Evolutionary conservation across 2,113 vertebrate species (phyloP).

Genomic region (Theristicus caerulescens): DNA sequence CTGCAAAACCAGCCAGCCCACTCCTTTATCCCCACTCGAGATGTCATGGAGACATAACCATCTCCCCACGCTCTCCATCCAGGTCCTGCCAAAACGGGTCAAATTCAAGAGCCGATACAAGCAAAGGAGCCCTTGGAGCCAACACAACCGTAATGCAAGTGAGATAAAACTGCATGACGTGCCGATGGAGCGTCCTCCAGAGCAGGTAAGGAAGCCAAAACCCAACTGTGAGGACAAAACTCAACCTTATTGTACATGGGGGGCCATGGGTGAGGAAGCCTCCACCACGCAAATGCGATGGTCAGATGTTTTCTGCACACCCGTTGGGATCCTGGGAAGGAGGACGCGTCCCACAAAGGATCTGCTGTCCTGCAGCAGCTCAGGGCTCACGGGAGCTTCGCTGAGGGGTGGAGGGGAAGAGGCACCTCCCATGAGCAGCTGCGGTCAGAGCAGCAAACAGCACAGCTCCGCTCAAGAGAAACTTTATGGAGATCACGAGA

Average conservation of each 20-base stretch:
- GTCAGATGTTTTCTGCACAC: not conserved
- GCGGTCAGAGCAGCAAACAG: not conserved
- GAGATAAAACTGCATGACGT: not conserved
- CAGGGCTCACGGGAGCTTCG: not conserved
- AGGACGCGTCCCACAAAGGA: rapidly evolving
- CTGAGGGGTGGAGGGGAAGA: not conserved
- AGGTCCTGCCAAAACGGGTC: not conserved
- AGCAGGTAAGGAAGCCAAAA: not conserved
- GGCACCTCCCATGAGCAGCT: not conserved
- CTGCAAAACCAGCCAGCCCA: not conserved
- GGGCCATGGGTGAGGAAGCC: not conserved
- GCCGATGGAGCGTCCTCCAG: not conserved
- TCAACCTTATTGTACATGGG: not conserved
- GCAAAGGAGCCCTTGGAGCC: not conserved
- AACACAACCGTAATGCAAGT: rapidly evolving
- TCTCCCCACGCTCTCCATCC: not conserved
- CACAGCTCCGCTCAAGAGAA: not conserved
- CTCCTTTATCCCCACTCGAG: not conserved
- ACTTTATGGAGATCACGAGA: not conserved
- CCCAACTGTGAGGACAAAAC: not conserved
- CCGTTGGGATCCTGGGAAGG: rapidly evolving
- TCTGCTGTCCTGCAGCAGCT: not conserved
- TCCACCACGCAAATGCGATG: not conserved
- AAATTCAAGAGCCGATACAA: not conserved
- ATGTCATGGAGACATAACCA: not conserved